Conservation (phyloP, 2,113 vertebrate species). For the Ploceus nigricollis region DNA sequence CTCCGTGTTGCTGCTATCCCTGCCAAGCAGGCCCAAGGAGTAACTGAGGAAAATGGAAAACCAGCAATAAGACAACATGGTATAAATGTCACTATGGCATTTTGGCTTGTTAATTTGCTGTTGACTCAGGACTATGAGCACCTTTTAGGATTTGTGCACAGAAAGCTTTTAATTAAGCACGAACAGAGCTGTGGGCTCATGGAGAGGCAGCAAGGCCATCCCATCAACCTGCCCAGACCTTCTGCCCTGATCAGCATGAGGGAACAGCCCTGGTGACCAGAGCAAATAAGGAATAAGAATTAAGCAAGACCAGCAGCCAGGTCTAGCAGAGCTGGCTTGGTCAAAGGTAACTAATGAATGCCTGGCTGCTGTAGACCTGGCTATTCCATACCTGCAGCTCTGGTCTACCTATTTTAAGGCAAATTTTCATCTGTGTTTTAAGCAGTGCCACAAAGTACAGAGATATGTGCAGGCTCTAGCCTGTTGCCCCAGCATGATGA, state of each 20-base stretch:
- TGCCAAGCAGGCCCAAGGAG: neutral
- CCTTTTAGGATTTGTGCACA: neutral
- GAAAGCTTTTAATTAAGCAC: neutral
- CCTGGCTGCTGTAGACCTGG: neutral
- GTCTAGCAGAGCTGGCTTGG: neutral
- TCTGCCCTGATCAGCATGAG: neutral
- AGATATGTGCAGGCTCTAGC: neutral
- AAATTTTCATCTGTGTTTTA: neutral
- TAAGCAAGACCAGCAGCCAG: neutral
- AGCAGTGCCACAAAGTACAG: neutral
- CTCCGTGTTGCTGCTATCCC: neutral
- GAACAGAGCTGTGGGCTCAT: neutral
- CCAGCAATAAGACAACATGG: neutral
- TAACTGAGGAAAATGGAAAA: neutral
- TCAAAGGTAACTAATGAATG: neutral
- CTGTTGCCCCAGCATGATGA: fast-evolving
- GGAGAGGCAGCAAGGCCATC: neutral
- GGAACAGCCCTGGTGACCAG: neutral
- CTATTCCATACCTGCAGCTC: neutral
- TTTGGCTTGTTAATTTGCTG: neutral
- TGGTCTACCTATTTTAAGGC: neutral
- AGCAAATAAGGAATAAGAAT: neutral
- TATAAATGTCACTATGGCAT: neutral
- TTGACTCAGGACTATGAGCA: neutral
- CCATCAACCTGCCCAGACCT: neutral